phyloP scores from a whole-genome alignment of 2,888 invertebrate genomes.

The Drosophila greeni region DNA sequence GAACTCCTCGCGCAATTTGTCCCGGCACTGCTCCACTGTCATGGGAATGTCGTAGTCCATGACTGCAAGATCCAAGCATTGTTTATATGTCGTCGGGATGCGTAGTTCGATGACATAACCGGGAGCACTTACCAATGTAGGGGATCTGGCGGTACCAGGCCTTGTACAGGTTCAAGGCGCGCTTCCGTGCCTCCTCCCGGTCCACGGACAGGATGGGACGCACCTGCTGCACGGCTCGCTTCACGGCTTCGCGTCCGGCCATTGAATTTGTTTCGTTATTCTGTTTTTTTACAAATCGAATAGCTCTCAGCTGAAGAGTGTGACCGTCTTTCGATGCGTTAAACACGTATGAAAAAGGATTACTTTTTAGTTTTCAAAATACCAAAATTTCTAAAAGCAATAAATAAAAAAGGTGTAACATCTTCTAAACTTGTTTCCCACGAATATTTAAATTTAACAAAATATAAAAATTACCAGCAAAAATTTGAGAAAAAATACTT shows the following conservation, averaged over 20 bases:
- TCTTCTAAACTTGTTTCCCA: too few species aligned
- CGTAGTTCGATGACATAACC: constrained; percentile 68
- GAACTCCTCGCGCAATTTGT: constrained; percentile 89
- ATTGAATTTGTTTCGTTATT: constrained; percentile 48
- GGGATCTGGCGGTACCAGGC: constrained; percentile 97
- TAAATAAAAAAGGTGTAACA: not conserved
- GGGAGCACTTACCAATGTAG: constrained; percentile 85
- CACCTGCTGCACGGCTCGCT: constrained; percentile 83
- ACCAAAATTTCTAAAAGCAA: not conserved
- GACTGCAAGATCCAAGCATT: constrained; percentile 80
- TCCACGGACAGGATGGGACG: constrained; percentile 91
- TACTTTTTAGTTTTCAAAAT: not conserved
- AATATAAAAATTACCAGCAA: too few species aligned
- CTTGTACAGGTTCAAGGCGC: constrained; percentile 93
- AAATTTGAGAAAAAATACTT: too few species aligned
- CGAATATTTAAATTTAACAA: too few species aligned
- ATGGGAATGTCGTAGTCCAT: constrained; percentile 91
- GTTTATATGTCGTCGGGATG: constrained; percentile 41
- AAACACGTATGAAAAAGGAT: too few species aligned
- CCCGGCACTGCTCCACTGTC: constrained; percentile 83
- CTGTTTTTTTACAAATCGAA: constrained; percentile 16
- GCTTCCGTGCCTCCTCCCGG: constrained; percentile 86
- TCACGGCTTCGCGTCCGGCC: constrained; percentile 79
- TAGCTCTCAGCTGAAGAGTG: constrained; percentile 15
- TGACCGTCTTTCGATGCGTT: constrained; percentile 1